Percentiles rank a stretch among this genome's conserved stretches.
phyloP scores from a whole-genome alignment of 2,113 vertebrate genomes.

The Mesembrinibis cayennensis region DNA sequence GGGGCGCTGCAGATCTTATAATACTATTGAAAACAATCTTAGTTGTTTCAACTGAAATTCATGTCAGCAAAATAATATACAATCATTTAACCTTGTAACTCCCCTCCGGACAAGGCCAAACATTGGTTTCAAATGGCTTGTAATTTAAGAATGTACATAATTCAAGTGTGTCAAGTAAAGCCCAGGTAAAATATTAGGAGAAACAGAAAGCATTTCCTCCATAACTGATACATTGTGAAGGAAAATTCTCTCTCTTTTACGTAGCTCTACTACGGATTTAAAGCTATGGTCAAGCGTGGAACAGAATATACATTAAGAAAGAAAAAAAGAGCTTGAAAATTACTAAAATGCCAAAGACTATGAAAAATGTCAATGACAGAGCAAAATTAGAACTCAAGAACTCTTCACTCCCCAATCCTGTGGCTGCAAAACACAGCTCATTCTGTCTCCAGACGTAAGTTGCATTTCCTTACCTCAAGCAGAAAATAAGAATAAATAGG shows the following conservation, averaged over 20 bases:
- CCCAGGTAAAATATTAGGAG: background rate
- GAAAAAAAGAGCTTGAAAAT: background rate
- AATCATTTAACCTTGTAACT: background rate
- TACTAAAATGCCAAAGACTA: background rate
- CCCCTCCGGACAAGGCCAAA: background rate
- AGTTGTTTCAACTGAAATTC: background rate
- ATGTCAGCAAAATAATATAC: background rate
- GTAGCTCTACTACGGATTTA: background rate
- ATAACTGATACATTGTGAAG: fast-evolving
- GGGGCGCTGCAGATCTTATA: background rate
- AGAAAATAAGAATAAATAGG: background rate
- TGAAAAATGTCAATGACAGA: background rate
- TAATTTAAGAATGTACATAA: background rate
- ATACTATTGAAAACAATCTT: background rate
- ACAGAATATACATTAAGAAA: background rate
- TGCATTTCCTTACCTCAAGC: background rate
- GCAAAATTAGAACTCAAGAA: background rate
- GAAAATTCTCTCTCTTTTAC: background rate
- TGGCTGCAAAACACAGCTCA: background rate
- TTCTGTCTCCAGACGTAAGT: background rate
- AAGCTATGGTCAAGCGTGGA: background rate
- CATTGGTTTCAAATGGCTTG: background rate
- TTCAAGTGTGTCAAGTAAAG: background rate
- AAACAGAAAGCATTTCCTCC: background rate
- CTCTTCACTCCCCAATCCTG: background rate